Evolutionary conservation across 2,888 invertebrate genomes (phyloP), one percentile per base, ranked within the genome.

Genomic region (Chymomyza caudatula): DNA sequence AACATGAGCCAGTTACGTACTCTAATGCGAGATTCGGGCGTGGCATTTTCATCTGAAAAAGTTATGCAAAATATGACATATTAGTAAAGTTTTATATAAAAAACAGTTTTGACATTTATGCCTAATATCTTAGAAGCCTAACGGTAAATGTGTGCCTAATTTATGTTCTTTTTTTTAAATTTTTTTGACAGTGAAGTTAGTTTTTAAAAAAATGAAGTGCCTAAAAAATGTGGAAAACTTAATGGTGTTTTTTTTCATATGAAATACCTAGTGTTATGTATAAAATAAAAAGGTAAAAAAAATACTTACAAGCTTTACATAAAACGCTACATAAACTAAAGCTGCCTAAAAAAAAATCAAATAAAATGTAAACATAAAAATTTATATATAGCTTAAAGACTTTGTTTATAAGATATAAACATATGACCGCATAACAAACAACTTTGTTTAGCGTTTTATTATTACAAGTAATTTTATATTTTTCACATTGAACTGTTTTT

Each of bases 1-100:
- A 90, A 71, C 90, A 90, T 90, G 43, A 90, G 76, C 90, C 90
- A 90, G 69, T 90, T 90, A 53, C 90, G 89, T n/a, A 90, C 90
- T 5, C 90, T 87, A 58, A 90, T 90, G 52, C 90, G 87, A 49
- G 90, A 90, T 71, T 89, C 89, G 60, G 73, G 74, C 57, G 47
- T 47, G 13, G 51, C 20, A 57, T 69, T 77, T 47, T 78, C 72
- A 73, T 84, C 78, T 85, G 75, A 0, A 84, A 82, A 61, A 67
- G 29, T 17, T 8, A 58, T 20, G 60, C 2, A 17, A 25, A 17
- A 60, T n/a, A 29, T 55, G 55, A 63, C 23, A 72, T 70, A 72
- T 78, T 76, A 78, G 64, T 74, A 13, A 8, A 51, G 5, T 13
- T n/a, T 13, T 47, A 47, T 4, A 47, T 17, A 47, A 47, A 47